Evolutionary conservation across 2,797 vertebrate species (phyloP).

Genomic region (Ceryle rudis): DNA sequence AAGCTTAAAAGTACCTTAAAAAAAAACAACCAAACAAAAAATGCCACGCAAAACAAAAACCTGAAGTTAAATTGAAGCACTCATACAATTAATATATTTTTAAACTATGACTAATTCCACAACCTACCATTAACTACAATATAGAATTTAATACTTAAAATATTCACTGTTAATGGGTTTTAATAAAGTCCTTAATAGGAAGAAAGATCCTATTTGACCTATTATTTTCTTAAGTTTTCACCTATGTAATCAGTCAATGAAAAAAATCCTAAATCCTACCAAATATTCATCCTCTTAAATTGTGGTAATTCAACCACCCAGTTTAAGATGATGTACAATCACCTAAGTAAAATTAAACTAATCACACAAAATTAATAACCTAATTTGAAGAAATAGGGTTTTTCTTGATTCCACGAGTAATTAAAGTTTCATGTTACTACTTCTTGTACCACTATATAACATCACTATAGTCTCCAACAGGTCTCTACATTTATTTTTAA

Average conservation of each 20-base stretch:
- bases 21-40: too few species aligned
- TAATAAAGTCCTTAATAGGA: too few species aligned
- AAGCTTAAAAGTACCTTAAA: not conserved
- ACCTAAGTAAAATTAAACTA: not conserved
- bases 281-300: not conserved
- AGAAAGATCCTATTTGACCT: not conserved
- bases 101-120: not conserved
- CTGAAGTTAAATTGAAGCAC: not conserved
- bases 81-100: not conserved
- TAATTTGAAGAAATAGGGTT: not conserved
- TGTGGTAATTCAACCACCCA: not conserved
- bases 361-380: not conserved
- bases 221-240: not conserved
- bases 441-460: not conserved
- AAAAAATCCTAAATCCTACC: not conserved
- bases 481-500: not conserved
- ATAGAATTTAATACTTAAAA: not conserved
- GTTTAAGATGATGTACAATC: not conserved
- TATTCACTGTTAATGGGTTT: not conserved
- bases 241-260: not conserved
- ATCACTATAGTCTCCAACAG: not conserved
- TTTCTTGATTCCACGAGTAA: not conserved
- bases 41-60: too few species aligned
- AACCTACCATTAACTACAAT: not conserved
- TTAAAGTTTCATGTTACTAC: not conserved